Conservation (phyloP, 1,140 invertebrate species). For the Lepidotrigona ventralis region DNA sequence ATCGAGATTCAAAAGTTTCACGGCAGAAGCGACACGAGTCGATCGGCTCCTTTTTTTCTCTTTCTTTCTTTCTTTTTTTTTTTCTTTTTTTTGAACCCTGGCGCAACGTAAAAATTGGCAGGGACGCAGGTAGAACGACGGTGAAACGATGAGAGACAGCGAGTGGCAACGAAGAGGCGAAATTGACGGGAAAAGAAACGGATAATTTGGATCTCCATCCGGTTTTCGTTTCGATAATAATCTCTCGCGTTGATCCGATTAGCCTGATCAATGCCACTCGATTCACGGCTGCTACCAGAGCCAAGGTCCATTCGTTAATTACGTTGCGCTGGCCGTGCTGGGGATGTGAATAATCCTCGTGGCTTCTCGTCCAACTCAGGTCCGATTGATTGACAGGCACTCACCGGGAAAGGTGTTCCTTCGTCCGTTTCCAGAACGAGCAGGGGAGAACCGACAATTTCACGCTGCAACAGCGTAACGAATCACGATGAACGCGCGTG, state of each 20-base stretch:
- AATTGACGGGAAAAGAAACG: slow-evolving; percentile 23
- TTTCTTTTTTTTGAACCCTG: too few species aligned
- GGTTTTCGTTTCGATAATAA: slow-evolving; percentile 35
- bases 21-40: background rate
- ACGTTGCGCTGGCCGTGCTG: slow-evolving; percentile 41
- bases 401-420: background rate
- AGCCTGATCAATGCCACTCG: slow-evolving; percentile 35
- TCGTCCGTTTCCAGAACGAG: background rate
- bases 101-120: background rate
- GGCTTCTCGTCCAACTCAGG: slow-evolving; percentile 43
- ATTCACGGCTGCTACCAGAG: slow-evolving; percentile 13
- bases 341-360: slow-evolving; percentile 55
- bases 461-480: background rate
- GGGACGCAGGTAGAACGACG: background rate
- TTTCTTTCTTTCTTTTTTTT: too few species aligned
- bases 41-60: background rate
- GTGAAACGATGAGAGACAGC: background rate
- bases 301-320: slow-evolving; percentile 63
- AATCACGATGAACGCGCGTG: background rate
- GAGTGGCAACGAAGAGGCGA: too few species aligned
- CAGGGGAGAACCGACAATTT: background rate
- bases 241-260: slow-evolving; percentile 43
- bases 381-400: slow-evolving; percentile 13
- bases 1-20: slow-evolving; percentile 3
- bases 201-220: background rate